Conservation (phyloP, 37 sponge, comb jelly and placozoan species). For the Haliclona indistincta region DNA sequence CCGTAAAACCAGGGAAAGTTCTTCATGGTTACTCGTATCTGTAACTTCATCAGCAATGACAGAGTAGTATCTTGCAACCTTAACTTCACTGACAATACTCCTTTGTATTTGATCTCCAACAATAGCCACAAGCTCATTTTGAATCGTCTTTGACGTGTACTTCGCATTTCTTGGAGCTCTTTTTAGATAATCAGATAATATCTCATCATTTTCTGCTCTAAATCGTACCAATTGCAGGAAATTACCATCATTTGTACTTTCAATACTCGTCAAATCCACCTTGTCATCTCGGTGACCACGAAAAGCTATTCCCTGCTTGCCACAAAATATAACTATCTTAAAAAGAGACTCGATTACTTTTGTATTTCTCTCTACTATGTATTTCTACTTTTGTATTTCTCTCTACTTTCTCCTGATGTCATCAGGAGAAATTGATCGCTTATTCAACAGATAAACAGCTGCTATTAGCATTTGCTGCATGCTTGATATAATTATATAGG, state of each 20-base stretch:
- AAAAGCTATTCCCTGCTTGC: constrained; percentile 50
- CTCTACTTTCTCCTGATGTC: too few relatives aligned
- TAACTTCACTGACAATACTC: constrained; percentile 26
- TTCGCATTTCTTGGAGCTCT: constrained; percentile 41
- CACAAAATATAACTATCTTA: constrained; percentile 59
- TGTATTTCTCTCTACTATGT: constrained; percentile 38
- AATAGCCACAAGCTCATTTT: constrained; percentile 58
- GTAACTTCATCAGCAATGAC: constrained; percentile 68
- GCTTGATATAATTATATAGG: too few relatives aligned
- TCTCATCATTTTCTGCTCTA: constrained; percentile 6
- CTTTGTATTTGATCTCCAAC: constrained; percentile 24
- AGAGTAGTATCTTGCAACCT: constrained; percentile 31
- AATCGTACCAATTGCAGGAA: constrained; percentile 13
- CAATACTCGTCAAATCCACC: constrained; percentile 3
- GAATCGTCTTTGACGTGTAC: constrained; percentile 71
- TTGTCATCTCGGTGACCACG: constrained; percentile 16
- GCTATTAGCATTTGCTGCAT: too few relatives aligned
- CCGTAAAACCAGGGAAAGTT: constrained; percentile 48
- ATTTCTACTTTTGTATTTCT: too few relatives aligned
- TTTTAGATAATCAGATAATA: constrained; percentile 5
- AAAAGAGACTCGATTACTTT: constrained; percentile 60
- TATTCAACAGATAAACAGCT: too few relatives aligned
- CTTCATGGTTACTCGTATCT: constrained; percentile 47
- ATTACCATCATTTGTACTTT: constrained; percentile 5
- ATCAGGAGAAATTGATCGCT: too few relatives aligned